phyloP scores from a whole-genome alignment of 2,888 invertebrate species.

The Pseudococcus longispinus region DNA sequence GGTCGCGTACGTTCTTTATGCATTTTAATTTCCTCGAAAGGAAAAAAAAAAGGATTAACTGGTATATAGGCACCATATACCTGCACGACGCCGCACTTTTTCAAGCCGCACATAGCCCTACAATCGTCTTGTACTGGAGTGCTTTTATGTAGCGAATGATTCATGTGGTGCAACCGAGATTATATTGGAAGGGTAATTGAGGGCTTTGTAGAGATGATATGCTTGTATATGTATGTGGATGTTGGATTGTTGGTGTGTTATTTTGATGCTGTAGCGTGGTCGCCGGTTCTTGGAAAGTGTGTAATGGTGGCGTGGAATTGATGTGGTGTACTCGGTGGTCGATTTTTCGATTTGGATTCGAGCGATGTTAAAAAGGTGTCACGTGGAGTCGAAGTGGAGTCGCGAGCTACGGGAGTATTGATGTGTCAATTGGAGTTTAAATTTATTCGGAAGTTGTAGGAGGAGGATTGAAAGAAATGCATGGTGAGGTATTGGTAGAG shows the following conservation, averaged over 20 bases:
- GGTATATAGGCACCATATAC: neutral
- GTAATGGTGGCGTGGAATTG: neutral
- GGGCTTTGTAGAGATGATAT: neutral
- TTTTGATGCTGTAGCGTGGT: neutral
- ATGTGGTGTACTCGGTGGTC: neutral
- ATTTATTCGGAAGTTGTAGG: neutral
- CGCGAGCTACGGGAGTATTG: neutral
- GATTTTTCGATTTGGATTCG: neutral
- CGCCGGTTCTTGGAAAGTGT: neutral
- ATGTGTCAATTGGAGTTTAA: neutral
- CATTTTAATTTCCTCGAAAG: slow-evolving; percentile 43
- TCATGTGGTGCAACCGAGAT: neutral
- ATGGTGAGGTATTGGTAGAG: neutral
- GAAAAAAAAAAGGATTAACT: slow-evolving; percentile 16
- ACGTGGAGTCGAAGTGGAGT: neutral
- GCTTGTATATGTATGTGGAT: neutral
- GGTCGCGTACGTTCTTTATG: slow-evolving; percentile 25
- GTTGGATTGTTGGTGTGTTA: neutral
- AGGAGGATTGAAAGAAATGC: neutral
- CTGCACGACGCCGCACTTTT: slow-evolving; percentile 15
- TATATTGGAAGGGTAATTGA: neutral
- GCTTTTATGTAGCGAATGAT: neutral
- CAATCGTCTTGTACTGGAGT: neutral
- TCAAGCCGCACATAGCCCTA: neutral
- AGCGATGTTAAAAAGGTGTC: neutral